A percentile compares a stretch with the other conserved stretches of the same genome.
phyloP scores from a whole-genome alignment of 2,888 invertebrate genomes.

The Ethmia dodecea region DNA sequence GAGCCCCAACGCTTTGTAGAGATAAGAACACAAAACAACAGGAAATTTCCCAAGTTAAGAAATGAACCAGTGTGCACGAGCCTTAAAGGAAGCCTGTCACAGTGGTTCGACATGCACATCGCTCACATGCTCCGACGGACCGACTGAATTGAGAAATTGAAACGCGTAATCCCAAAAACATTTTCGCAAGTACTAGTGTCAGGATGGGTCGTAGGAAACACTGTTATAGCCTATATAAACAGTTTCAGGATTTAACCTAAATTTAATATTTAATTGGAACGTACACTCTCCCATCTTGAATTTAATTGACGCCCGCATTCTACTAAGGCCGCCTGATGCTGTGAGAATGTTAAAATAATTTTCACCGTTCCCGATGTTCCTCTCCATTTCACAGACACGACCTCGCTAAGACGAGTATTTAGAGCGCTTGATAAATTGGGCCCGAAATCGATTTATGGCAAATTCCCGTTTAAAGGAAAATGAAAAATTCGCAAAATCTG shows the following conservation, averaged over 20 bases:
- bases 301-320: slow-evolving; percentile 40
- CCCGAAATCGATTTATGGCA: slow-evolving; percentile 58
- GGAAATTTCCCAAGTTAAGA: no score
- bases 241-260: slow-evolving; percentile 26
- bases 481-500: slow-evolving; percentile 64
- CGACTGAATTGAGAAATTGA: slow-evolving; percentile 72
- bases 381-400: slow-evolving; percentile 51
- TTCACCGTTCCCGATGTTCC: slow-evolving; percentile 41
- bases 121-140: slow-evolving; percentile 64
- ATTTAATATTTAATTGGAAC: slow-evolving; percentile 36
- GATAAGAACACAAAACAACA: no score
- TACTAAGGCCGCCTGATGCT: slow-evolving; percentile 28
- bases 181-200: slow-evolving; percentile 8
- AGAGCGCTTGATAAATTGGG: slow-evolving; percentile 63
- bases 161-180: slow-evolving; percentile 54
- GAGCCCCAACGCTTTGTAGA: no score
- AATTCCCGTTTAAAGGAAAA: slow-evolving; percentile 56
- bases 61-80: not conserved
- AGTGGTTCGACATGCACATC: slow-evolving; percentile 51
- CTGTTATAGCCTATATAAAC: not conserved
- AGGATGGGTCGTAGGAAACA: slow-evolving; percentile 21
- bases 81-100: slow-evolving; percentile 38
- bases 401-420: slow-evolving; percentile 50
- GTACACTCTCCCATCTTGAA: slow-evolving; percentile 36
- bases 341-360: slow-evolving; percentile 51